phyloP scores from a whole-genome alignment of 2,797 vertebrate species.

The Megalops cyprinoides region DNA sequence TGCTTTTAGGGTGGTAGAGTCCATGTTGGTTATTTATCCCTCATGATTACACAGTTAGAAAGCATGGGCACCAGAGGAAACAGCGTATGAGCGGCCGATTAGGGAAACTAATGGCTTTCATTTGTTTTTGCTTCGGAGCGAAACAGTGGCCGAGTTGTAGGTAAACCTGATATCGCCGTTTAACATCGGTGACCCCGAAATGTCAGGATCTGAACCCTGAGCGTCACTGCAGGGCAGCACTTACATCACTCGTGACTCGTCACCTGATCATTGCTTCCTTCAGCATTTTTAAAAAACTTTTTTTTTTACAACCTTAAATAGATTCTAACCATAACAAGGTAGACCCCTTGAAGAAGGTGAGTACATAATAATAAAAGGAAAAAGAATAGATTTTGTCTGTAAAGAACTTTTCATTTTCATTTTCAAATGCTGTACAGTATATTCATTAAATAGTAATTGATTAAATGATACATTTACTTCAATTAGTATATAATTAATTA shows the following conservation, averaged over 20 bases:
- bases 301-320: too few relatives aligned
- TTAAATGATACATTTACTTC: too few relatives aligned
- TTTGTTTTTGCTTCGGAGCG: slow-evolving; percentile 31
- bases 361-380: too few relatives aligned
- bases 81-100: slow-evolving; percentile 34
- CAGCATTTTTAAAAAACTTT: too few relatives aligned
- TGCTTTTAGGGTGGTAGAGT: background rate
- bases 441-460: too few relatives aligned
- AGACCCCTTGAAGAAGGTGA: too few relatives aligned
- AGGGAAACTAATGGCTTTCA: slow-evolving; percentile 43
- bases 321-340: too few relatives aligned
- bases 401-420: too few relatives aligned
- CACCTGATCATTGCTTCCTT: background rate
- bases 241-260: slow-evolving; percentile 2
- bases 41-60: slow-evolving; percentile 44
- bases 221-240: slow-evolving; percentile 26
- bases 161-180: slow-evolving; percentile 8
- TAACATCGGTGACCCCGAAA: background rate
- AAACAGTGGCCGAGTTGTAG: slow-evolving; percentile 29
- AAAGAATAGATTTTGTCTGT: too few relatives aligned
- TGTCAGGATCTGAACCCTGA: slow-evolving; percentile 14
- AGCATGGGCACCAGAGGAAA: slow-evolving; percentile 12
- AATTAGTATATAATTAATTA: too few relatives aligned
- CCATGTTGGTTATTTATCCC: slow-evolving; percentile 44
- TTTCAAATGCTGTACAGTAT: too few relatives aligned